phyloP scores from a whole-genome alignment of 2,797 vertebrate genomes.

The Salmo trutta region DNA sequence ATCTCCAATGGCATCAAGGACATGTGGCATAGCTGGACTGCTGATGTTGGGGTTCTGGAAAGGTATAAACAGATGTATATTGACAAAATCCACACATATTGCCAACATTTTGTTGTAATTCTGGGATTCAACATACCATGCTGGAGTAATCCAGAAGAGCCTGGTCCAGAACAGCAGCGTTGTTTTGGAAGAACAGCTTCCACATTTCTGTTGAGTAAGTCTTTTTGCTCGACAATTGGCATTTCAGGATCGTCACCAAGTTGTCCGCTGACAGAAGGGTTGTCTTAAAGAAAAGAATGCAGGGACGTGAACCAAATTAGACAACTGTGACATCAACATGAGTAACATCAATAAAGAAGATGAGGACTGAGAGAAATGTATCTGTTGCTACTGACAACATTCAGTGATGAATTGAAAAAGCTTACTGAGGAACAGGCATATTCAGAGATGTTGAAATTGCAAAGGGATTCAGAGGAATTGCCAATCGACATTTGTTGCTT shows the following conservation, averaged over 20 bases:
- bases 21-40: constrained; percentile 10
- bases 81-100: not conserved
- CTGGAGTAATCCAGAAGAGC: constrained; percentile 32
- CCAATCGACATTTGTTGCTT: too few relatives aligned
- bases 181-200: not conserved
- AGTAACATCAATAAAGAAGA: too few relatives aligned
- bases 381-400: too few relatives aligned
- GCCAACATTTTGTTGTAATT: not conserved
- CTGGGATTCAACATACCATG: constrained; percentile 37
- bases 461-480: too few relatives aligned
- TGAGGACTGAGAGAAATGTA: too few relatives aligned
- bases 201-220: constrained; percentile 25
- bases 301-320: too few relatives aligned
- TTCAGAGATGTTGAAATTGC: too few relatives aligned
- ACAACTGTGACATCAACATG: too few relatives aligned
- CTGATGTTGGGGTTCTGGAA: constrained; percentile 28
- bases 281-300: not conserved
- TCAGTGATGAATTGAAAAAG: too few relatives aligned
- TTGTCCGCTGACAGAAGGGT: constrained; percentile 8
- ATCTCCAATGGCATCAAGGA: too few relatives aligned
- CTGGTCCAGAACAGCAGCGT: constrained; percentile 27
- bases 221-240: constrained; percentile 28
- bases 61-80: not conserved
- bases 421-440: too few relatives aligned
- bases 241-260: constrained; percentile 39